These are phyloP conservation scores for Elegia similella DNA, from an alignment of 2,888 invertebrate genomes.

Conservation along the genomic window DNA sequence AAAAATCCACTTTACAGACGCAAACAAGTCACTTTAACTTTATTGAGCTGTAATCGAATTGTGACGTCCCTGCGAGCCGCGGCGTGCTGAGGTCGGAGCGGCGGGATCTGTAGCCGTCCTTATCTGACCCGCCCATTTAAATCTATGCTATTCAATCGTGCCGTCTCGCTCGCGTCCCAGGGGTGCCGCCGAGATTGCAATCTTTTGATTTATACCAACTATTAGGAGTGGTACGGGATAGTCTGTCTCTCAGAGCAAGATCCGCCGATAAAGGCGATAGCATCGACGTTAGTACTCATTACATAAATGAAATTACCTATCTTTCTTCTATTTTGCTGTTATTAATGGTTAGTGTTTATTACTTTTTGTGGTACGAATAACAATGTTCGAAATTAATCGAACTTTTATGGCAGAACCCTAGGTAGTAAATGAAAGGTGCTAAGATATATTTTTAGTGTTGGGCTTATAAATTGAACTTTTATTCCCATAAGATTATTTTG, in stretches of 20 bases:
- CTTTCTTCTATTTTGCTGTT: conserved; percentile 29
- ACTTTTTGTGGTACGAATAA: conserved; percentile 19
- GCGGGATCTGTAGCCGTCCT: conserved; percentile 74
- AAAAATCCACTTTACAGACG: conserved; percentile 80
- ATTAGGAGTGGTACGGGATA: conserved; percentile 77
- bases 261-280: conserved; percentile 70
- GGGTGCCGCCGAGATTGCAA: conserved; percentile 80
- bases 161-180: conserved; percentile 79
- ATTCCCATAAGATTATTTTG: no score
- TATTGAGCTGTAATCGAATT: conserved; percentile 82
- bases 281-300: conserved; percentile 73
- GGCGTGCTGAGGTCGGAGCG: conserved; percentile 56
- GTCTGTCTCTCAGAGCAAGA: conserved; percentile 72
- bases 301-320: conserved; percentile 69
- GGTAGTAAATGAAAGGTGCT: no score
- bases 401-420: no score
- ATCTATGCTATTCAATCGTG: conserved; percentile 82
- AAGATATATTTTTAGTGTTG: no score
- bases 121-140: conserved; percentile 80
- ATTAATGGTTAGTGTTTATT: conserved; percentile 9
- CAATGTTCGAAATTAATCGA: conserved; percentile 2
- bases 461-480: no score
- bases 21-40: conserved; percentile 82
- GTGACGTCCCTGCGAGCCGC: conserved; percentile 75
- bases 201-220: conserved; percentile 82